phyloP scores from a whole-genome alignment of 2,888 invertebrate species.

The Chironomus tentans region DNA sequence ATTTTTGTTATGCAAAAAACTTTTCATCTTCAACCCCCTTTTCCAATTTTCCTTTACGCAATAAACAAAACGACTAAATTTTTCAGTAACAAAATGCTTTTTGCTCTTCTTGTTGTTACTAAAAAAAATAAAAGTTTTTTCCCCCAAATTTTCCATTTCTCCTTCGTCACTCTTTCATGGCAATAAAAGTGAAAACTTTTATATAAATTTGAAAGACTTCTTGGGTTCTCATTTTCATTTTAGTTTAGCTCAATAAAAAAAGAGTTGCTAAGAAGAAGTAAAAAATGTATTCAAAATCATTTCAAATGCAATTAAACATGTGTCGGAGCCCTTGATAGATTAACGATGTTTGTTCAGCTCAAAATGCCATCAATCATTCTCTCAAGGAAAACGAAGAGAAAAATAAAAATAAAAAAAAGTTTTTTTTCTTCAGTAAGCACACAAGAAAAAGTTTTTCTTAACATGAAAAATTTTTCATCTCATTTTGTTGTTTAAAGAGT shows the following conservation, averaged over 20 bases:
- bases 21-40: not conserved
- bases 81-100: not conserved
- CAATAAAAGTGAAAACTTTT: too few species aligned
- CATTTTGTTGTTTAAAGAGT: not conserved
- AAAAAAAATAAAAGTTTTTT: too few species aligned
- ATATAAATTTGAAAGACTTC: not conserved
- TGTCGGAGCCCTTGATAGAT: slow-evolving; percentile 20
- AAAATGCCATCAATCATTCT: slow-evolving; percentile 16
- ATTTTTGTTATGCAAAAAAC: not conserved
- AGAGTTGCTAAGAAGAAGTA: not conserved
- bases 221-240: not conserved
- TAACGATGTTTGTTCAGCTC: slow-evolving; percentile 11
- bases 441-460: too few species aligned
- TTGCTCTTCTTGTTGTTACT: too few species aligned
- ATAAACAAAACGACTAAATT: slow-evolving; percentile 7
- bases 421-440: not conserved
- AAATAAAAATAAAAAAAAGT: not conserved
- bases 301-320: slow-evolving; percentile 19
- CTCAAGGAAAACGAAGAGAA: not conserved
- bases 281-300: not conserved
- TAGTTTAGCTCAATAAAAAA: not conserved
- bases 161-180: too few species aligned
- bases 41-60: not conserved
- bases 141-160: too few species aligned
- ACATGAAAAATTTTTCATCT: not conserved